These are phyloP conservation scores for Nephrotoma flavescens DNA, from an alignment of 2,888 invertebrate species.

Conservation along the genomic window DNA sequence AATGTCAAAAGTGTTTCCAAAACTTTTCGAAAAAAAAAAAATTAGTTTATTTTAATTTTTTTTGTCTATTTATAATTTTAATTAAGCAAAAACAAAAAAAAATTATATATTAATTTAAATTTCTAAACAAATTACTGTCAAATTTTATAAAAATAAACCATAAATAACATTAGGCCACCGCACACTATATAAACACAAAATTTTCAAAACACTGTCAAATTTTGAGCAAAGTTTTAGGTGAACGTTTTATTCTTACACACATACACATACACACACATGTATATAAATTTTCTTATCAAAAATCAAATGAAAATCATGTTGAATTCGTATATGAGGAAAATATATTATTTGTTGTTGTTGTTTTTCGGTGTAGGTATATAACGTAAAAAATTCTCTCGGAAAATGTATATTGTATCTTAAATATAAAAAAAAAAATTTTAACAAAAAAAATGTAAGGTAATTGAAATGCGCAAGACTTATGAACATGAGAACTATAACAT, in stretches of 20 bases:
- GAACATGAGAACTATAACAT: background rate
- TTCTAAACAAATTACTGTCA: background rate
- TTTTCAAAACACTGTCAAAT: background rate
- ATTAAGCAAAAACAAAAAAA: background rate
- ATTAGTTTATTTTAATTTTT: background rate
- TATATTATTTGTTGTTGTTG: background rate
- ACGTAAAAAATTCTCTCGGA: background rate
- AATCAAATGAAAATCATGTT: background rate
- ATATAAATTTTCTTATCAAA: background rate
- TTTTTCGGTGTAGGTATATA: background rate
- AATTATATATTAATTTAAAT: background rate
- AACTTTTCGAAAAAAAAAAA: background rate
- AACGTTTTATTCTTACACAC: background rate
- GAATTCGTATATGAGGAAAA: background rate
- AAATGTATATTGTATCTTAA: background rate
- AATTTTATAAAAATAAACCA: background rate
- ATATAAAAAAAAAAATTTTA: background rate
- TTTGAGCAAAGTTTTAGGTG: background rate
- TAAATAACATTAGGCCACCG: background rate
- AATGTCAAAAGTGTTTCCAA: conserved; percentile 2
- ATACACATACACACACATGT: background rate
- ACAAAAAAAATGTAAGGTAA: background rate
- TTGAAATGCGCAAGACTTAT: background rate
- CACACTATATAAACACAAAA: background rate
- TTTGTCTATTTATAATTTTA: background rate